Percentiles rank a stretch among this genome's conserved stretches.
Conservation (phyloP, 2,797 vertebrate species). For the Pseudomugil tenellus region DNA sequence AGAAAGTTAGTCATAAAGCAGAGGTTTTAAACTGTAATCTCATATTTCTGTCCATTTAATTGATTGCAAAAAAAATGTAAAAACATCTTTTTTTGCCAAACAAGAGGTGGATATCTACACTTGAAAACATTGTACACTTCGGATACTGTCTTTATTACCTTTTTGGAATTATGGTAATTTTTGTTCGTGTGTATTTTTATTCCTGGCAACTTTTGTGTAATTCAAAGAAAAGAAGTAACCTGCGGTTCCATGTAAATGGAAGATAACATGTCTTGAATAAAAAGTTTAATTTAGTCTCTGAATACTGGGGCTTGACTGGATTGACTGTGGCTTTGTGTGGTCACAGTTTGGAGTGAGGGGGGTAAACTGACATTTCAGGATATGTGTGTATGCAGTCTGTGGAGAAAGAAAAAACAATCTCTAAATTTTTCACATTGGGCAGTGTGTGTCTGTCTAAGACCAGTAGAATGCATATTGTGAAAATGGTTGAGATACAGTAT, state of each 20-base stretch:
- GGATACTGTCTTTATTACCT: not conserved
- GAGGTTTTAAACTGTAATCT: not conserved
- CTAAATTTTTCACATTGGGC: conserved; percentile 20
- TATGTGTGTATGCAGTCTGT: conserved; percentile 28
- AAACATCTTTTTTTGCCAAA: not conserved
- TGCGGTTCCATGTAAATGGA: conserved; percentile 45
- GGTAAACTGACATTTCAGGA: conserved; percentile 61
- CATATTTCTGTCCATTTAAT: not conserved
- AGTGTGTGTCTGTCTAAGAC: conserved; percentile 19
- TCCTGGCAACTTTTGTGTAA: conserved; percentile 20
- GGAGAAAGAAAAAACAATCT: conserved; percentile 37
- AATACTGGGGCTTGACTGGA: conserved; percentile 66
- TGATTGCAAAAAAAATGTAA: not conserved
- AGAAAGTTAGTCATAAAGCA: not conserved
- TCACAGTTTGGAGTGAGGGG: conserved; percentile 56
- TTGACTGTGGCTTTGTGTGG: conserved; percentile 49
- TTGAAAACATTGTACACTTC: not conserved
- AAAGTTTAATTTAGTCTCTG: conserved; percentile 55
- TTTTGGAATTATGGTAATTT: conserved; percentile 8
- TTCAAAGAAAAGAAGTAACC: conserved; percentile 25
- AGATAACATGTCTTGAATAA: conserved; percentile 66
- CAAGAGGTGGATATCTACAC: not conserved
- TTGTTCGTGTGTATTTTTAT: conserved; percentile 3
- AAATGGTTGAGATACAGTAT: conserved; percentile 16
- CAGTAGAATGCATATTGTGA: conserved; percentile 24